Percentiles rank a stretch among this genome's conserved stretches.
phyloP scores from a whole-genome alignment of 2,113 vertebrate species.

The Xenopus tropicalis region DNA sequence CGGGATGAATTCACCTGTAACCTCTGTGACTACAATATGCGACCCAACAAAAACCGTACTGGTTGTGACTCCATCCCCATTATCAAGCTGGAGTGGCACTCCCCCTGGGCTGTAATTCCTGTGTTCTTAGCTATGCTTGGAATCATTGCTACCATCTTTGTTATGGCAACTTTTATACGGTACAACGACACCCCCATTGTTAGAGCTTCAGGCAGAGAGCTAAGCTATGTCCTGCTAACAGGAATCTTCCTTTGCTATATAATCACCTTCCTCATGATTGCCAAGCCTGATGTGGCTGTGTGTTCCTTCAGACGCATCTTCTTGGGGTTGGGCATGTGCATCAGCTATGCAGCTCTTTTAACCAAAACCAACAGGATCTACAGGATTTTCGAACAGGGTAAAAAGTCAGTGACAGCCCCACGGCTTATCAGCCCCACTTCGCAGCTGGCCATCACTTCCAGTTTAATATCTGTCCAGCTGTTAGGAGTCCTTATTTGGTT shows the following conservation, averaged over 20 bases:
- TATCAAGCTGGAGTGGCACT: conserved; percentile 91
- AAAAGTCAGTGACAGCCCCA: conserved; percentile 89
- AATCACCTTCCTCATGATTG: conserved; percentile 96
- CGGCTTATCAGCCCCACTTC: conserved; percentile 91
- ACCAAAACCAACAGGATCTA: conserved; percentile 97
- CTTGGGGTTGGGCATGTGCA: conserved; percentile 92
- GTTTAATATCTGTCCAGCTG: conserved; percentile 88
- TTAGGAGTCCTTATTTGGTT: conserved; percentile 94
- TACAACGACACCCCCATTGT: conserved; percentile 95
- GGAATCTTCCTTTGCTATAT: conserved; percentile 95
- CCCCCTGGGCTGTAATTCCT: conserved; percentile 87
- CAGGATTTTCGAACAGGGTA: conserved; percentile 93
- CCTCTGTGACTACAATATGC: conserved; percentile 83
- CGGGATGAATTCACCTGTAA: conserved; percentile 84
- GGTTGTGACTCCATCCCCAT: conserved; percentile 87
- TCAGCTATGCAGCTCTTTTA: conserved; percentile 90
- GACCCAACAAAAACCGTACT: conserved; percentile 84
- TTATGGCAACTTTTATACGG: conserved; percentile 88
- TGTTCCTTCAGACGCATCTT: conserved; percentile 91
- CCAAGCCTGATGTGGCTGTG: conserved; percentile 83
- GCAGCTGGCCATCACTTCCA: conserved; percentile 89
- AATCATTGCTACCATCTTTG: conserved; percentile 87
- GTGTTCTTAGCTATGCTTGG: conserved; percentile 93
- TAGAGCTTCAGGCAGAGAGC: conserved; percentile 85
- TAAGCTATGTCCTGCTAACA: conserved; percentile 89